These are phyloP conservation scores for Scaptomyza cyrtandrae DNA, from an alignment of 2,888 invertebrate species.

Conservation along the genomic window DNA sequence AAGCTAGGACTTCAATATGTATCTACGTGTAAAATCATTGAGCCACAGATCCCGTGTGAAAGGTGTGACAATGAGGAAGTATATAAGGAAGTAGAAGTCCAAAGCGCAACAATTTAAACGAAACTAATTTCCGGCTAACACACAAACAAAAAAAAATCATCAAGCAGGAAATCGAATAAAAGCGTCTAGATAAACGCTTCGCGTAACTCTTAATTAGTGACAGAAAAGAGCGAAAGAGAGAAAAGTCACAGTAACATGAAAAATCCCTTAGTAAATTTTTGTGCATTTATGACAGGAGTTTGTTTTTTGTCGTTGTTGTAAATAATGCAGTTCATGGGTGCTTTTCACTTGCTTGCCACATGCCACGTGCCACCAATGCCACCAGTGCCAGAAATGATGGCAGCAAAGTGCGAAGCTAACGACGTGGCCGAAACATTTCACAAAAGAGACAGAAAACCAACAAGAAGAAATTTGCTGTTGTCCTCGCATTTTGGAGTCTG, in stretches of 20 bases:
- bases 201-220: constrained; percentile 69
- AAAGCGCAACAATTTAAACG: constrained; percentile 58
- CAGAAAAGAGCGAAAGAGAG: background rate
- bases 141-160: constrained; percentile 57
- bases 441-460: constrained; percentile 6
- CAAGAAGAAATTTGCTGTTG: constrained; percentile 10
- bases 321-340: constrained; percentile 45
- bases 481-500: constrained; percentile 11
- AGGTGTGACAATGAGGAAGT: constrained; percentile 1
- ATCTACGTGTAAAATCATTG: constrained; percentile 1
- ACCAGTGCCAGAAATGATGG: constrained; percentile 45
- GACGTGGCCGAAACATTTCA: constrained; percentile 61
- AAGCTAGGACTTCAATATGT: background rate
- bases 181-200: constrained; percentile 38
- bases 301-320: constrained; percentile 30
- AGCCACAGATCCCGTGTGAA: background rate
- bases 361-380: constrained; percentile 29
- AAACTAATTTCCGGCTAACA: constrained; percentile 76
- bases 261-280: constrained; percentile 4
- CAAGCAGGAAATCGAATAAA: constrained; percentile 76
- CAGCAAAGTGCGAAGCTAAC: constrained; percentile 69
- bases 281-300: constrained; percentile 30
- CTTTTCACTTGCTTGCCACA: constrained; percentile 5
- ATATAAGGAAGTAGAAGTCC: constrained; percentile 20
- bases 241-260: background rate